Conservation (phyloP, 2,113 vertebrate species). For the Salvelinus namaycush region DNA sequence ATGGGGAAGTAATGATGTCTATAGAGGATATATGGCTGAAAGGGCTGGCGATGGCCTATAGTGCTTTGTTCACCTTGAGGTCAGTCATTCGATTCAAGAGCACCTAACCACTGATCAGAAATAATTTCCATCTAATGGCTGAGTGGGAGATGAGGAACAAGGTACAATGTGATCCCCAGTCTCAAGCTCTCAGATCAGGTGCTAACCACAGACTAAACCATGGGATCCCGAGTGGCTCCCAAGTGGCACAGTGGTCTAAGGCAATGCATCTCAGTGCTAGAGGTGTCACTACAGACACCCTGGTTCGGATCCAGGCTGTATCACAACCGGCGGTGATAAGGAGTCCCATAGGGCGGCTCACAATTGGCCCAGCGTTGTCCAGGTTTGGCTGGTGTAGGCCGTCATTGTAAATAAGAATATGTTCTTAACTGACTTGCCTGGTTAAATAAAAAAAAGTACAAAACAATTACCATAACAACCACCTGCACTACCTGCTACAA, state of each 20-base stretch:
- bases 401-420: too few relatives aligned
- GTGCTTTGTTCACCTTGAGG: conserved; percentile 58
- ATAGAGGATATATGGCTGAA: conserved; percentile 59
- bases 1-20: conserved; percentile 66
- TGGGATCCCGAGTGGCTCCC: too few relatives aligned
- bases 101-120: conserved; percentile 61
- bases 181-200: conserved; percentile 15
- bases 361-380: too few relatives aligned
- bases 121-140: conserved; percentile 61
- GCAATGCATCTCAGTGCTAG: too few relatives aligned
- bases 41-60: conserved; percentile 49
- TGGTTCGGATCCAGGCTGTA: too few relatives aligned
- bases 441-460: conserved; percentile 8
- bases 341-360: too few relatives aligned
- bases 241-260: too few relatives aligned
- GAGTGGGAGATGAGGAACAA: conserved; percentile 28
- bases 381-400: too few relatives aligned
- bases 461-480: conserved; percentile 44
- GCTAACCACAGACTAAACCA: conserved; percentile 45
- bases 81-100: conserved; percentile 66
- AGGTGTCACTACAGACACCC: too few relatives aligned
- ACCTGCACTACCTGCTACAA: conserved; percentile 18
- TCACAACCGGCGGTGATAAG: too few relatives aligned
- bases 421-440: too few relatives aligned
- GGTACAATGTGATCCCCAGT: conserved; percentile 27